These are phyloP conservation scores for Congeria kusceri DNA, from an alignment of 2,888 invertebrate genomes.

Conservation along the genomic window DNA sequence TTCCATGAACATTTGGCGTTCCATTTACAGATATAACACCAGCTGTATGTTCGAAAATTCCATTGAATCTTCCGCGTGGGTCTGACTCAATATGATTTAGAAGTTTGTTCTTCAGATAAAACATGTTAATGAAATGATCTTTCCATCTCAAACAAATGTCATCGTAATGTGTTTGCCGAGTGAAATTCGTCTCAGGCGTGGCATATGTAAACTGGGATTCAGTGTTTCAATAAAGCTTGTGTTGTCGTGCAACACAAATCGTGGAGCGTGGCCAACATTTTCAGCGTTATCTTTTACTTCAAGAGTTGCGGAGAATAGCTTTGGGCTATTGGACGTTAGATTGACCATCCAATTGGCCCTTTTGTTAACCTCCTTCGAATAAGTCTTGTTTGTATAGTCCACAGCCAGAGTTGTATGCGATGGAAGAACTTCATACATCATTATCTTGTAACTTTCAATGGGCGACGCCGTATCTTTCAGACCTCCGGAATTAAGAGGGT, in stretches of 20 bases:
- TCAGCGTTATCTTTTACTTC: slow-evolving; percentile 60
- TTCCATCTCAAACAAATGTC: slow-evolving; percentile 59
- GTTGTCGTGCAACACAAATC: slow-evolving; percentile 66
- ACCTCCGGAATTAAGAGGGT: slow-evolving; percentile 13
- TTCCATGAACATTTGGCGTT: slow-evolving; percentile 54
- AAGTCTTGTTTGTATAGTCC: not conserved
- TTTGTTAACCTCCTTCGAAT: not conserved
- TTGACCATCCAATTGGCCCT: not conserved
- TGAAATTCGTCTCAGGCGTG: slow-evolving; percentile 33
- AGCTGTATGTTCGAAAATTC: slow-evolving; percentile 47
- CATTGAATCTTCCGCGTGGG: slow-evolving; percentile 10
- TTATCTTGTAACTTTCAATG: slow-evolving; percentile 23
- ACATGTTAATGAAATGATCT: slow-evolving; percentile 56
- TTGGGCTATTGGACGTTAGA: slow-evolving; percentile 18
- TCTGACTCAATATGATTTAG: slow-evolving; percentile 42
- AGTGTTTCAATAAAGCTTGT: slow-evolving; percentile 34
- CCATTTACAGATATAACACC: slow-evolving; percentile 47
- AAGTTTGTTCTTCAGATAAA: slow-evolving; percentile 20
- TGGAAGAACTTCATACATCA: slow-evolving; percentile 12
- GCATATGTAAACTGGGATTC: slow-evolving; percentile 44
- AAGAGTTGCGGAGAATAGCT: slow-evolving; percentile 49
- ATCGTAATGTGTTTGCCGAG: slow-evolving; percentile 61
- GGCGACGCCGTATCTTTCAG: not conserved
- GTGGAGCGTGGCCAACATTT: slow-evolving; percentile 49
- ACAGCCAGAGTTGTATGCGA: not conserved